phyloP scores from a whole-genome alignment of 1,140 invertebrate species.

The Sycophila sp. region DNA sequence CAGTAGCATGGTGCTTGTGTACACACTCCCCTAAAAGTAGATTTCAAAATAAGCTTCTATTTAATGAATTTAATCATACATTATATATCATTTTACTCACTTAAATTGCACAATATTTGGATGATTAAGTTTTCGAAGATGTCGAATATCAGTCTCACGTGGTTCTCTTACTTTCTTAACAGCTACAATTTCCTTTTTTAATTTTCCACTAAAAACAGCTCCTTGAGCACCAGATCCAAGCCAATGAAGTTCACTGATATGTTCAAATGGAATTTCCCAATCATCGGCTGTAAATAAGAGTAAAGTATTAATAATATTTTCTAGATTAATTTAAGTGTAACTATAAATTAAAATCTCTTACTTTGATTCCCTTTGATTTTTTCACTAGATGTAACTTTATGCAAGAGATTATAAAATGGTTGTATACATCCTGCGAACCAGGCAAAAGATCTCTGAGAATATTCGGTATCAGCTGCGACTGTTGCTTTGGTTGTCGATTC shows the following conservation, averaged over 20 bases:
- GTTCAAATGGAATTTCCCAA: constrained; percentile 96
- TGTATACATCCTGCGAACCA: constrained; percentile 87
- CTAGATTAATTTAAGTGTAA: background rate
- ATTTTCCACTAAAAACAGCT: constrained; percentile 90
- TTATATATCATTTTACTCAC: constrained; percentile 63
- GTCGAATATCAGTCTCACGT: constrained; percentile 94
- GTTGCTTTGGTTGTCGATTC: constrained; percentile 56
- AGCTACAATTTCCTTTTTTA: constrained; percentile 87
- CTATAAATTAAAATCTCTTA: constrained; percentile 48
- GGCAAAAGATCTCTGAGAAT: constrained; percentile 77
- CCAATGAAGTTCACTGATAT: constrained; percentile 91
- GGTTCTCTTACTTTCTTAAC: constrained; percentile 96
- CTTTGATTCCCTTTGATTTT: constrained; percentile 71
- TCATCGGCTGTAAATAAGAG: constrained; percentile 69
- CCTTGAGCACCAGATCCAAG: constrained; percentile 96
- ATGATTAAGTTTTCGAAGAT: constrained; percentile 94
- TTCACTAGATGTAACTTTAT: constrained; percentile 79
- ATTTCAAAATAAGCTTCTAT: constrained; percentile 2
- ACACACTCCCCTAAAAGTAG: constrained; percentile 82
- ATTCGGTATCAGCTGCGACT: constrained; percentile 54
- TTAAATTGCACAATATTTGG: constrained; percentile 97
- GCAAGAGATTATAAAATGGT: constrained; percentile 81
- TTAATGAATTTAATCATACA: background rate
- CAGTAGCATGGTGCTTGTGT: constrained; percentile 93
- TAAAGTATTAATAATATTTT: background rate